A percentile compares a stretch with the other conserved stretches of the same genome.
Conservation (phyloP, 1,140 invertebrate species). For the Ridgeia piscesae region DNA sequence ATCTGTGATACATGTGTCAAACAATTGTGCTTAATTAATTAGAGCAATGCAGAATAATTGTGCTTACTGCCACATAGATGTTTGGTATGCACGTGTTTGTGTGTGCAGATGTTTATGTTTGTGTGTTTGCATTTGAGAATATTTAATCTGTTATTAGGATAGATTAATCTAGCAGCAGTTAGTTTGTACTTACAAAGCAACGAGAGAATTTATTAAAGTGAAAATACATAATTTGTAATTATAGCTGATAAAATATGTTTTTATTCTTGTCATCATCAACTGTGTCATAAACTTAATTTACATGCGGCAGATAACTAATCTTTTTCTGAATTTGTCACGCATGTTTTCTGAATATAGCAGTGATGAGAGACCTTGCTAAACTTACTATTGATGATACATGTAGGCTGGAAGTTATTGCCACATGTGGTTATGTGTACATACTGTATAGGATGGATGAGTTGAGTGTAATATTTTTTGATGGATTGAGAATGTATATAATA, state of each 20-base stretch:
- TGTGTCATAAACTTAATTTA: no score
- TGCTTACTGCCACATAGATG: not conserved
- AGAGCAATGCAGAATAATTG: not conserved
- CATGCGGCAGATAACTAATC: no score
- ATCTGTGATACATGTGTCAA: not conserved
- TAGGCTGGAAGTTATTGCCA: not conserved
- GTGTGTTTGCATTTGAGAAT: no score
- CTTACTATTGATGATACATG: not conserved
- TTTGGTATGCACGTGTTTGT: no score
- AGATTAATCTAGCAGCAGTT: no score
- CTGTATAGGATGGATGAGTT: not conserved
- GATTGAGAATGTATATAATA: not conserved
- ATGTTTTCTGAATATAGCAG: no score
- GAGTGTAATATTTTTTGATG: not conserved
- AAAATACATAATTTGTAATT: no score
- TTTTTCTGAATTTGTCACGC: no score
- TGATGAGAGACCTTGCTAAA: not conserved
- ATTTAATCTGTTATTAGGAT: no score
- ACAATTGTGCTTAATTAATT: not conserved
- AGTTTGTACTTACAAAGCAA: no score
- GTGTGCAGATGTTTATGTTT: no score
- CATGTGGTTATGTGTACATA: not conserved
- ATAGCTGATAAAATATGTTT: not conserved
- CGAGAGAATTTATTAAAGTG: no score
- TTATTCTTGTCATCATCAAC: not conserved